phyloP scores from a whole-genome alignment of 1,140 invertebrate species.

The Lordiphosa mommai region DNA sequence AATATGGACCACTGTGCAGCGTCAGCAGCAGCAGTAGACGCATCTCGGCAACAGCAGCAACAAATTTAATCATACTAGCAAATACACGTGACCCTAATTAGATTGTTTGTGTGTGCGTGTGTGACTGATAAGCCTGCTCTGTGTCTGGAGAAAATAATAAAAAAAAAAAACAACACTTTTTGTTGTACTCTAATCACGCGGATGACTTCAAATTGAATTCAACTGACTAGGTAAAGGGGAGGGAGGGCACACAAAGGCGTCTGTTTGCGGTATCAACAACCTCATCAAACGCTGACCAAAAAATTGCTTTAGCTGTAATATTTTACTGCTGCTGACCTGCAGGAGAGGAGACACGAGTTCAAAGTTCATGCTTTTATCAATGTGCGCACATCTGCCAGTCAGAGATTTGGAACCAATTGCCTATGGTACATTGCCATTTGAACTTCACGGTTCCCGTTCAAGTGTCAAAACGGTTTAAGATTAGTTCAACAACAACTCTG shows the following conservation, averaged over 20 bases:
- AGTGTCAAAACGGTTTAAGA: constrained; percentile 31
- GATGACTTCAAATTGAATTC: constrained; percentile 16
- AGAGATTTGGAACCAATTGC: constrained; percentile 35
- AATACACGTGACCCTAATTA: constrained; percentile 64
- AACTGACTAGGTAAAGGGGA: not conserved
- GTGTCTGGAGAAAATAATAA: constrained; percentile 41
- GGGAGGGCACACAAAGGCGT: constrained; percentile 21
- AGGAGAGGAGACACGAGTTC: constrained; percentile 31
- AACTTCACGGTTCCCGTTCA: constrained; percentile 24
- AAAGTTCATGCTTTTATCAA: constrained; percentile 66
- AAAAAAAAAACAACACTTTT: constrained; percentile 26
- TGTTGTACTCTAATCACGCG: constrained; percentile 42
- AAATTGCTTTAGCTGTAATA: constrained; percentile 39
- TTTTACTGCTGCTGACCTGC: constrained; percentile 51
- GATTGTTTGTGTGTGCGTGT: constrained; percentile 29
- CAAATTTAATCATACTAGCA: constrained; percentile 40
- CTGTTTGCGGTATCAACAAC: constrained; percentile 31
- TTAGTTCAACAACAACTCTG: constrained; percentile 19
- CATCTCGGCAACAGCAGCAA: constrained; percentile 1
- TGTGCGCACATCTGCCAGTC: constrained; percentile 44
- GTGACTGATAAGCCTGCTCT: constrained; percentile 24
- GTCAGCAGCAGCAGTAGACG: too few relatives aligned
- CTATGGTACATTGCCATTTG: constrained; percentile 64
- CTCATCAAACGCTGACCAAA: constrained; percentile 28
- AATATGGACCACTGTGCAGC: too few relatives aligned